Conservation (phyloP, 1,140 invertebrate genomes). For the Leptinotarsa defecta region DNA sequence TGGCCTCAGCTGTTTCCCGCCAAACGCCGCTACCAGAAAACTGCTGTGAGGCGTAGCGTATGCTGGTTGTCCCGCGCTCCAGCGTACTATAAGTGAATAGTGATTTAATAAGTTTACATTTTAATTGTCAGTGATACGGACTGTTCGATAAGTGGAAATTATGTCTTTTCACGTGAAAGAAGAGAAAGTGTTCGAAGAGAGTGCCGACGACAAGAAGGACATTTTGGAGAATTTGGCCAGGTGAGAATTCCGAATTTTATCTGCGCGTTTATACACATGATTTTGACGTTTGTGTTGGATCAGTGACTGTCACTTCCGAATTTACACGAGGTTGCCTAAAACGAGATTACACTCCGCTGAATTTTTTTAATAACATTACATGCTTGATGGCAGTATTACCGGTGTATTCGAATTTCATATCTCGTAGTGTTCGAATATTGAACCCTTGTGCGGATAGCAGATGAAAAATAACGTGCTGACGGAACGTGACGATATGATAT, state of each 20-base stretch:
- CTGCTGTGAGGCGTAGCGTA: conserved; percentile 58
- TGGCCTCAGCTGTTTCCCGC: conserved; percentile 69
- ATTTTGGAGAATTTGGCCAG: conserved; percentile 46
- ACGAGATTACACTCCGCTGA: no score
- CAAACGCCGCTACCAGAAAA: conserved; percentile 67
- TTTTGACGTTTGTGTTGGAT: conserved; percentile 49
- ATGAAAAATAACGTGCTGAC: neutral
- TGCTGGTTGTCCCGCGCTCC: conserved; percentile 52
- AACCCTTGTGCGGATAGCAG: neutral
- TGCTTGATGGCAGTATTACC: neutral
- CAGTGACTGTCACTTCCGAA: neutral
- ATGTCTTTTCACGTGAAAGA: conserved; percentile 50
- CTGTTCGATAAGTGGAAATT: conserved; percentile 36
- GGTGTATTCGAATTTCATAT: neutral
- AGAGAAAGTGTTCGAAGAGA: conserved; percentile 44
- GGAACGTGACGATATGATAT: neutral
- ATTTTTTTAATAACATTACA: no score
- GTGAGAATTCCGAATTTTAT: conserved; percentile 44
- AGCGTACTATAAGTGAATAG: conserved; percentile 39
- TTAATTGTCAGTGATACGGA: conserved; percentile 31
- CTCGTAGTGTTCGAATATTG: no score
- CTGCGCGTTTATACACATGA: conserved; percentile 48
- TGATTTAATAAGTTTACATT: conserved; percentile 40
- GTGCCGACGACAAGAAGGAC: conserved; percentile 46
- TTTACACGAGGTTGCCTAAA: no score